Evolutionary conservation across 2,113 vertebrate species (phyloP).

Genomic region (Parus major): DNA sequence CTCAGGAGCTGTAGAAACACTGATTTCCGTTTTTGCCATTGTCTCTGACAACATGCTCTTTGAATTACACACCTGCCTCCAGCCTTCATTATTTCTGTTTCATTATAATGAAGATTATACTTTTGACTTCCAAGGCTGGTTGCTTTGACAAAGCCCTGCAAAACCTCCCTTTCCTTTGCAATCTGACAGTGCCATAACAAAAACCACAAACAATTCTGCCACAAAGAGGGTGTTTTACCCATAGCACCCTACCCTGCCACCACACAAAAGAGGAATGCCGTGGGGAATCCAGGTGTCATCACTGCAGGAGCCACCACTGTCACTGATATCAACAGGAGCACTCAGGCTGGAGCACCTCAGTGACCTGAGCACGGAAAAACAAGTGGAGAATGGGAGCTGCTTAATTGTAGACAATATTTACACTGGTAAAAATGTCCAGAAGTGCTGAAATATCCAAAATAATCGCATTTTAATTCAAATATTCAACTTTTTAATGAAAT

Average conservation of each 20-base stretch:
- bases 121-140: background rate
- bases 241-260: background rate
- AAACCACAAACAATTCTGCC: background rate
- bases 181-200: background rate
- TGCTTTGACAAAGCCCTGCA: background rate
- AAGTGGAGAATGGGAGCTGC: background rate
- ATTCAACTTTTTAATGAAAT: background rate
- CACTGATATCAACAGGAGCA: background rate
- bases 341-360: background rate
- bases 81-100: slow-evolving; percentile 24
- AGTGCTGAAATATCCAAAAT: background rate
- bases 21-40: background rate
- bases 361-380: background rate
- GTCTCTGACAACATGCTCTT: background rate
- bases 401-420: accelerated
- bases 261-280: accelerated
- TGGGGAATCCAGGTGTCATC: no score
- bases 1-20: background rate
- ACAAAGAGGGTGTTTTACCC: background rate
- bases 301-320: background rate
- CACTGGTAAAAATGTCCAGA: background rate
- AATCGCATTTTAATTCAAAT: background rate
- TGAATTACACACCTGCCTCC: slow-evolving; percentile 39
- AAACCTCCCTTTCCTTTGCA: background rate
- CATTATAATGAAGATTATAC: slow-evolving; percentile 26